Evolutionary conservation across 2,888 invertebrate species (phyloP), one percentile per base, ranked within the genome.

Genomic region (Boloria euphrosyne): DNA sequence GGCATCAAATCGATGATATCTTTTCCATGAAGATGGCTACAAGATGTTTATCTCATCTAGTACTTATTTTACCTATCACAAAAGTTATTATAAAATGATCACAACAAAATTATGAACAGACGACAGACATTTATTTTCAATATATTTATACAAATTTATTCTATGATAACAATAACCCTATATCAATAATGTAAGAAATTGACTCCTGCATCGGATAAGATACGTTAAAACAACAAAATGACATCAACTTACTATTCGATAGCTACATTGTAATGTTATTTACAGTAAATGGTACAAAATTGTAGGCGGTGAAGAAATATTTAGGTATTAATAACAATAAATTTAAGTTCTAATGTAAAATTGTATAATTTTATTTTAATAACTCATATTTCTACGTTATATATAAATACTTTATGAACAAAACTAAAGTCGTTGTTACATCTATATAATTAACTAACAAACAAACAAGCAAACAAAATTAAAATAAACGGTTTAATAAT

Each of bases 121-220:
- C 31, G 31, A 38, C 10, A 38, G 31, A 38, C 31, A 38, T 38
- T 10, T 2, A 38, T 38, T 38, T 38, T 38, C 31, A 7, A 38
- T 38, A 38, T 38, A 31, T 31, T 10, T 27, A 27, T 27, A 31
- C 2, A 31, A 31, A 31, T 31, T 53, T 10, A 6, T 18, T 44
- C 1, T 6, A 14, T 55, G 55, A 22, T 44, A 55, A 16, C n/a
- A 44, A 44, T 18, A 22, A 44, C 2, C 1, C n/a, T 22, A 18
- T 44, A 14, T 57, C 57, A 57, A 57, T 57, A 22, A 57, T 22
- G 22, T 57, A 57, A 10, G n/a, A 57, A 44, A 57, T 13, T 44
- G n/a, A 55, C 55, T 44, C 44, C 55, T 10, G 18, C 55, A 38
- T 38, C 10, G 6, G 4, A 51, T 27, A 18, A 18, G 18, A 44